Evolutionary conservation across 2,113 vertebrate genomes (phyloP), one percentile per base, ranked within the genome.

Genomic region (Motacilla tschutschensis): DNA sequence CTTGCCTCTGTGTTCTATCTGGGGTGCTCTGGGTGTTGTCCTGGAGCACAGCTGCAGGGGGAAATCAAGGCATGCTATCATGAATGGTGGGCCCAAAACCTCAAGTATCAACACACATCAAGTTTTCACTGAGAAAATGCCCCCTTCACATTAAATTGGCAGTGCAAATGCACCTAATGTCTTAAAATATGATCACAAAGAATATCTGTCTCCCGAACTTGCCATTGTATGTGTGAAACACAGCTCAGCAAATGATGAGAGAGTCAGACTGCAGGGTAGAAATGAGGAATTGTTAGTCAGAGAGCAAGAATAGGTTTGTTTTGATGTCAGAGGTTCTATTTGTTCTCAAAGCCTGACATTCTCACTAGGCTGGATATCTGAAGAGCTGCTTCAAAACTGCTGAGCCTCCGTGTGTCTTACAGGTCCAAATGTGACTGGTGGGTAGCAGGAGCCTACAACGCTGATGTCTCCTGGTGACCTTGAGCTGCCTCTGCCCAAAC

Each of bases 1-100:
- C 22, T 65, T 58, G 46, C 6, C 31, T 65, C 47, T 62, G 0
- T 1, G 0, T 21, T 63, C 0, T 10, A 20, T 38, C 25, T 50
- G 47, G 20, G 17, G 5, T 48, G 29, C 41, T 65, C 50, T 33
- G 50, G 44, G 57, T 8, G 36, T 43, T 44, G 5, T 60, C 11
- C 8, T 46, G 38, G 36, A n/a, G 43, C 80, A 31, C 12, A 66
- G 3, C 69, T 76, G 17, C 20, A 25, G 41, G 14, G 28, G 17
- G 22, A 31, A 69, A 44, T 67, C 41, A 41, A 48, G 20, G 50
- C 36, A 19, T 12, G 29, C 13, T 17, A 14, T 64, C 16, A 25
- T 12, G 25, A 72, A 29, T 10, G 13, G 17, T 4, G 2, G 36
- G 46, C n/a, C 67, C 14, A 33, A 48, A 51, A 43, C 41, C 28